Conservation (phyloP, 2,797 vertebrate species). For the Lemur catta region DNA sequence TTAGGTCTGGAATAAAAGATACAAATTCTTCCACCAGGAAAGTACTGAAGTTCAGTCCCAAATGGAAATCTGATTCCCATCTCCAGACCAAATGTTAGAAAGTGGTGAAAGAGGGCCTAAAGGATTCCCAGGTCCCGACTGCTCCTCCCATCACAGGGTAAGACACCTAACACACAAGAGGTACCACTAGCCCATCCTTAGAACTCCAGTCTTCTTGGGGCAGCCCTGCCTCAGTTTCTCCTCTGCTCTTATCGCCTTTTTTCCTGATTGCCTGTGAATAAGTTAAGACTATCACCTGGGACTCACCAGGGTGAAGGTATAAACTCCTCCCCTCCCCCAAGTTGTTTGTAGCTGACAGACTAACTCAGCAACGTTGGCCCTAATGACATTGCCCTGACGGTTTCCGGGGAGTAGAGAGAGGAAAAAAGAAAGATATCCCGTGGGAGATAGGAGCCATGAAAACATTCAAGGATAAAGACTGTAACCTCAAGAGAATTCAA, state of each 20-base stretch:
- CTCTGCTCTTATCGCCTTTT: constrained; percentile 5
- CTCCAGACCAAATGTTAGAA: background rate
- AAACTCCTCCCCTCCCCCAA: background rate
- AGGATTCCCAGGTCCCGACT: background rate
- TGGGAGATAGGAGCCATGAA: background rate
- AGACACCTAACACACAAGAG: background rate
- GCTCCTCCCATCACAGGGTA: background rate
- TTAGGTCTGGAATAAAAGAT: background rate
- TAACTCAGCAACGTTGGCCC: background rate
- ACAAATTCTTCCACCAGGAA: constrained; percentile 31
- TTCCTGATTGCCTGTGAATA: background rate
- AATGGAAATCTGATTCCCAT: constrained; percentile 15
- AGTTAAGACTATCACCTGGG: background rate
- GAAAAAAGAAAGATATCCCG: background rate
- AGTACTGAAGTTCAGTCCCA: background rate
- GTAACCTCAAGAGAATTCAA: constrained; percentile 22
- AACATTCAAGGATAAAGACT: constrained; percentile 7
- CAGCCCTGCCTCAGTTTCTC: constrained; percentile 20
- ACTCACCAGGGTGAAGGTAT: background rate
- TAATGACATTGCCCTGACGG: background rate
- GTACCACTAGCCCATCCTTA: background rate
- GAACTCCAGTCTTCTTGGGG: background rate
- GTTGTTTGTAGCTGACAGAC: background rate
- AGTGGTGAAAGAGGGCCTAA: background rate
- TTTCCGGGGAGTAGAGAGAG: background rate